These are phyloP conservation scores for Pollenia griseotomentosa DNA, from an alignment of 2,888 invertebrate genomes.

Conservation along the genomic window DNA sequence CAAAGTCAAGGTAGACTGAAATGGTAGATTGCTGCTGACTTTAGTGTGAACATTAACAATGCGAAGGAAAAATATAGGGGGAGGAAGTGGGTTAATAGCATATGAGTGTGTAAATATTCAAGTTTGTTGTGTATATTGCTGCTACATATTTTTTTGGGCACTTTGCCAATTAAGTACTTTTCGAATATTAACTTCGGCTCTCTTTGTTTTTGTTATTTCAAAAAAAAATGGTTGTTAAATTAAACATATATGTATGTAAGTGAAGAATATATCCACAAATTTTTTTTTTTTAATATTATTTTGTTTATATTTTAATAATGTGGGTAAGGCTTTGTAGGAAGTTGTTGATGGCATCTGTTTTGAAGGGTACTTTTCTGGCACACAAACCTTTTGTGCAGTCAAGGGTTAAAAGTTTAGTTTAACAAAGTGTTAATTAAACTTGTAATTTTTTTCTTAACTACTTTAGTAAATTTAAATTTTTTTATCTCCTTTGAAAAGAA, in stretches of 20 bases:
- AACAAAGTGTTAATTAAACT: neutral
- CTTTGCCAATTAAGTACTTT: constrained; percentile 69
- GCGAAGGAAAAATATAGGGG: no score
- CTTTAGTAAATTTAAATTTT: neutral
- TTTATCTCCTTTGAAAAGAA: neutral
- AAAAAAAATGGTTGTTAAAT: constrained; percentile 32
- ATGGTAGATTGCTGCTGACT: constrained; percentile 10
- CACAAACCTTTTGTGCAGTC: neutral
- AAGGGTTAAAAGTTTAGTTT: neutral
- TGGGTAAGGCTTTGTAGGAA: constrained; percentile 3
- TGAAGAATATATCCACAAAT: no score
- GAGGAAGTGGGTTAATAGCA: neutral
- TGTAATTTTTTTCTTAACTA: neutral
- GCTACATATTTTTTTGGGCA: constrained; percentile 47
- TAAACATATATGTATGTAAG: neutral
- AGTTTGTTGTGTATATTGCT: constrained; percentile 26
- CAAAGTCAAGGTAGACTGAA: constrained; percentile 45
- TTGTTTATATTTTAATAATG: constrained; percentile 55
- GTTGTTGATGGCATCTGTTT: neutral
- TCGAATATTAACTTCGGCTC: constrained; percentile 62
- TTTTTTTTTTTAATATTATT: neutral
- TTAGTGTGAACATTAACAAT: constrained; percentile 22
- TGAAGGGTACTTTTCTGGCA: neutral
- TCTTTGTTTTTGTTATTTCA: constrained; percentile 9
- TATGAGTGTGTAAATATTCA: neutral